Conservation (phyloP, 92 coral and sea anemone genomes). For the Montipora capitata region DNA sequence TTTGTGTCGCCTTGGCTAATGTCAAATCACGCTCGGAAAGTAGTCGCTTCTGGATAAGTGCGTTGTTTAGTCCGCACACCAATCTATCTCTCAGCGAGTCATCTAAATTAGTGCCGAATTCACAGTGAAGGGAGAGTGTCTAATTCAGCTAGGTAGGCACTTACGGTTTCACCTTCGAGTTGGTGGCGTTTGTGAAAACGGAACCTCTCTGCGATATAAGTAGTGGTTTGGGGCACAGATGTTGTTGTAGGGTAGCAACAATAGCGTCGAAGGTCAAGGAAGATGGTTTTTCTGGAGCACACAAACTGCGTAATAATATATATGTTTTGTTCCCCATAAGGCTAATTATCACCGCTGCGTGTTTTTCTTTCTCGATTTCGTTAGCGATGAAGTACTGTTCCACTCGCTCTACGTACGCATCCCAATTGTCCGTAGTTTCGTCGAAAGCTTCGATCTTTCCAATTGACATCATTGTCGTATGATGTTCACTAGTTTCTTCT, state of each 20-base stretch:
- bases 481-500: too few species aligned
- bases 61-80: too few species aligned
- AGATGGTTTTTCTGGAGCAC: conserved; percentile 60
- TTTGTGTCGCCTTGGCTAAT: too few species aligned
- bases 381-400: conserved; percentile 25
- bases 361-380: conserved; percentile 1
- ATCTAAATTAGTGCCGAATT: too few species aligned
- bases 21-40: too few species aligned
- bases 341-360: conserved; percentile 37
- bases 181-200: conserved; percentile 71
- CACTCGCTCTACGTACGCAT: conserved; percentile 43
- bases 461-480: too few species aligned
- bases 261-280: too few species aligned
- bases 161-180: conserved; percentile 63
- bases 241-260: conserved; percentile 30
- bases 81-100: too few species aligned
- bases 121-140: conserved; percentile 60
- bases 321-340: conserved; percentile 72
- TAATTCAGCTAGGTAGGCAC: conserved; percentile 62
- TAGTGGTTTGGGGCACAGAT: conserved; percentile 75
- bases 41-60: too few species aligned
- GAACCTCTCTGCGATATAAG: conserved; percentile 72
- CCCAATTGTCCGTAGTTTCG: conserved; percentile 48
- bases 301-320: conserved; percentile 41
- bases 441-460: neutral